phyloP scores from a whole-genome alignment of 2,797 vertebrate genomes.

The Naso thynnoides region DNA sequence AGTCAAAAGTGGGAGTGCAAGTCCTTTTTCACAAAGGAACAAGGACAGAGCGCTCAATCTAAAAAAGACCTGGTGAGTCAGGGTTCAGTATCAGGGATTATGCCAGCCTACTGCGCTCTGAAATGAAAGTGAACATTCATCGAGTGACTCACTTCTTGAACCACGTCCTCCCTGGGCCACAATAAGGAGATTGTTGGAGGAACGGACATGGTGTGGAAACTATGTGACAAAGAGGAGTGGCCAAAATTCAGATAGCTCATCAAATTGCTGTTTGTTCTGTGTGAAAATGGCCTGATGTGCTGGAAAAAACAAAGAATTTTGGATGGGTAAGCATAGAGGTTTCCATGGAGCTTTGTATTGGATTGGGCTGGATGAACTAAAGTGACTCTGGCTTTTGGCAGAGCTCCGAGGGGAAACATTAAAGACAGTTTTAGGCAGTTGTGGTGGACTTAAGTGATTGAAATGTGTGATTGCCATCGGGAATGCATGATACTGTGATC shows the following conservation, averaged over 20 bases:
- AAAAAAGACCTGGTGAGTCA: slow-evolving; percentile 84
- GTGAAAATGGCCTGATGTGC: slow-evolving; percentile 63
- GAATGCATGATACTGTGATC: slow-evolving; percentile 50
- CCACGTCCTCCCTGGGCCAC: slow-evolving; percentile 75
- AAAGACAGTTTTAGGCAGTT: slow-evolving; percentile 65
- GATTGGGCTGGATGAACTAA: slow-evolving; percentile 70
- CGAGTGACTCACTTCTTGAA: slow-evolving; percentile 74
- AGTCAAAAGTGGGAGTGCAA: slow-evolving; percentile 56
- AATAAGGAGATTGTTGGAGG: slow-evolving; percentile 86
- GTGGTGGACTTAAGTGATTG: slow-evolving; percentile 42
- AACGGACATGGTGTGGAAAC: slow-evolving; percentile 88
- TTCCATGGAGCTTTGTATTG: slow-evolving; percentile 70
- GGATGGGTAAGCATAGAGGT: slow-evolving; percentile 73
- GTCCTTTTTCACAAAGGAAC: slow-evolving; percentile 53
- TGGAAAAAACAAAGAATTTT: slow-evolving; percentile 79
- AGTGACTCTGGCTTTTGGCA: slow-evolving; percentile 73
- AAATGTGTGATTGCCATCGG: slow-evolving; percentile 54
- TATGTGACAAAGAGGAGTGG: slow-evolving; percentile 85
- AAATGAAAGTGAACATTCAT: slow-evolving; percentile 91
- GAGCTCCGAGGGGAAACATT: slow-evolving; percentile 62
- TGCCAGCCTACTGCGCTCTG: slow-evolving; percentile 82
- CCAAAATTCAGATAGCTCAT: slow-evolving; percentile 74
- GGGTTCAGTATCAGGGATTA: slow-evolving; percentile 78
- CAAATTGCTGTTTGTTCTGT: slow-evolving; percentile 81
- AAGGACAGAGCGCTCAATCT: slow-evolving; percentile 52